Conservation (phyloP, 2,113 vertebrate species). For the Numenius arquata region DNA sequence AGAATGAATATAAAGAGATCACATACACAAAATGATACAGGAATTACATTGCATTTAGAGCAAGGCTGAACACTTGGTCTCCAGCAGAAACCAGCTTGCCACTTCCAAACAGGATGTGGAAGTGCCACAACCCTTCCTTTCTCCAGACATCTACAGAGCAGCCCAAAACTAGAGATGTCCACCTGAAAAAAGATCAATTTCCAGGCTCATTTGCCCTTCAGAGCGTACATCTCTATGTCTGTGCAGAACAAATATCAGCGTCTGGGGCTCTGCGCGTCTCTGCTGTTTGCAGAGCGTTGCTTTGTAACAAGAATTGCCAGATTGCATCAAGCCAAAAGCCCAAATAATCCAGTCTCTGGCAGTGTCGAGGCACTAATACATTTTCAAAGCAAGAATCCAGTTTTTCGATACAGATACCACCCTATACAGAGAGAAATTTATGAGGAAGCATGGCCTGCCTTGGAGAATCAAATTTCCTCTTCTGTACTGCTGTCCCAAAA, state of each 20-base stretch:
- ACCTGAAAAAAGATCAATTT: fast-evolving
- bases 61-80: neutral
- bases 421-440: neutral
- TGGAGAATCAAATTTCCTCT: neutral
- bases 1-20: neutral
- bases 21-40: fast-evolving
- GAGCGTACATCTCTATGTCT: neutral
- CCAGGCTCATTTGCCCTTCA: neutral
- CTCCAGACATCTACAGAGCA: neutral
- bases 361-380: neutral
- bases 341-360: neutral
- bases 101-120: neutral
- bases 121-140: neutral
- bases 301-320: neutral
- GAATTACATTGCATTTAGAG: neutral
- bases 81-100: neutral
- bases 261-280: neutral
- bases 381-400: neutral
- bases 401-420: neutral
- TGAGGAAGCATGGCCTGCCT: neutral
- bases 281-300: neutral
- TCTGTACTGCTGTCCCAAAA: neutral
- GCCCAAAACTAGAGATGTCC: neutral
- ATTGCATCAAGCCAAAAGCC: neutral
- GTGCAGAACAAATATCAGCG: neutral